Base-by-base conservation (phyloP, 2,888 invertebrate species). In the Listrodromus nycthemerus region DNA sequence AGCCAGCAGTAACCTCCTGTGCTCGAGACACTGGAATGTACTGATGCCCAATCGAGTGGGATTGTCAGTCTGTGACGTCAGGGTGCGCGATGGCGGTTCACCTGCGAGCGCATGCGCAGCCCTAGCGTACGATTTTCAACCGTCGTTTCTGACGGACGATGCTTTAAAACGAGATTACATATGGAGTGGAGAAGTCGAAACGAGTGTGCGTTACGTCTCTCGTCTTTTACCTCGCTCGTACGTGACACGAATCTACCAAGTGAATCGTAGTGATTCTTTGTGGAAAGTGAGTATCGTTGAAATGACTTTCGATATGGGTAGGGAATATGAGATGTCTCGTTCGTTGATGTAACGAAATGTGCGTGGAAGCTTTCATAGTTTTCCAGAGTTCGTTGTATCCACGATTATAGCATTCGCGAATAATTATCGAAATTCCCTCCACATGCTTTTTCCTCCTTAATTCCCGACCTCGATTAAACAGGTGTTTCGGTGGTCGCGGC, bases 61-160 rank as follows among this genome's bases (percentile, higher is more conserved):
- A 78, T 71, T 76, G 79, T 65, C 83, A 71, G 78, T 33, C 30
- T 55, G 76, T 79, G 85, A 84, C 84, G 85, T 84, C 84, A 79
- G 76, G 58, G 16, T 67, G 76, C 78, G 78, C 74, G 71, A 85
- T 85, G 85, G 85, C 85, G 33, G 85, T 55, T 70, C 74, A 71
- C 52, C 58, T 48, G 67, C 61, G 71, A 70, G 66, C 83, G 70
- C 65, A 65, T 52, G 84, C 74, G 70, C 79, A 10, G 48, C 52
- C 21, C 19, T 33, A 13, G 58, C 52, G 48, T 37, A n/a, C 45
- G 33, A 21, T n/a, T 24, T 55, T 27, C 4, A 45, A 45, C 41
- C 41, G 41, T 45, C 30, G 45, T 65, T 65, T 67, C 37, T 37
- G 37, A 78, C 33, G 33, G 52, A 33, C 48, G 1, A 61, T 24